Conservation (phyloP, 2,888 invertebrate genomes). For the Saturnia japonica region DNA sequence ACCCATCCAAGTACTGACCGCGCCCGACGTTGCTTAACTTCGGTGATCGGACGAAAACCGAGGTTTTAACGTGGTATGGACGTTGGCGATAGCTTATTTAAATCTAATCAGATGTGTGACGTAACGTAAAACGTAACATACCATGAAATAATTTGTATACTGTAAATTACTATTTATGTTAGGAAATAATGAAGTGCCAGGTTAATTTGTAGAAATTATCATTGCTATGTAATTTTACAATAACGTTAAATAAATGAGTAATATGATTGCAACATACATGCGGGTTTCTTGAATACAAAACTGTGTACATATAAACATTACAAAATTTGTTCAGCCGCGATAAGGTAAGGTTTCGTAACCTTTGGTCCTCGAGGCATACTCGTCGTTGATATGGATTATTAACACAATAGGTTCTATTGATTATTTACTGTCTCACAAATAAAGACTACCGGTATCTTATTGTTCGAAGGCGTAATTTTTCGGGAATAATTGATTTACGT, state of each 20-base stretch:
- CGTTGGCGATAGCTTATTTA: constrained; percentile 30
- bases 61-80: constrained; percentile 58
- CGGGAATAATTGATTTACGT: no score
- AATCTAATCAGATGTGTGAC: neutral
- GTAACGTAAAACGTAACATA: neutral
- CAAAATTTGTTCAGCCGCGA: constrained; percentile 2
- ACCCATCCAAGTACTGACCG: constrained; percentile 73
- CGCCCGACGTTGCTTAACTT: constrained; percentile 73
- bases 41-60: constrained; percentile 75
- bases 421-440: neutral
- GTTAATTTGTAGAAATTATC: neutral
- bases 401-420: neutral
- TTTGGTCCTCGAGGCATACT: neutral
- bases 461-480: no score
- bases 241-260: neutral
- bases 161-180: no score
- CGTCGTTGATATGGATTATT: neutral
- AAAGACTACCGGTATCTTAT: no score
- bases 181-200: neutral
- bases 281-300: constrained; percentile 11
- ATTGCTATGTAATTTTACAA: neutral
- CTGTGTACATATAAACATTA: neutral
- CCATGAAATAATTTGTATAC: neutral
- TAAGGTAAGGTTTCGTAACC: neutral
- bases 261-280: constrained; percentile 4